phyloP scores from a whole-genome alignment of 2,888 invertebrate genomes.

The Lasioglossum oenotherae region DNA sequence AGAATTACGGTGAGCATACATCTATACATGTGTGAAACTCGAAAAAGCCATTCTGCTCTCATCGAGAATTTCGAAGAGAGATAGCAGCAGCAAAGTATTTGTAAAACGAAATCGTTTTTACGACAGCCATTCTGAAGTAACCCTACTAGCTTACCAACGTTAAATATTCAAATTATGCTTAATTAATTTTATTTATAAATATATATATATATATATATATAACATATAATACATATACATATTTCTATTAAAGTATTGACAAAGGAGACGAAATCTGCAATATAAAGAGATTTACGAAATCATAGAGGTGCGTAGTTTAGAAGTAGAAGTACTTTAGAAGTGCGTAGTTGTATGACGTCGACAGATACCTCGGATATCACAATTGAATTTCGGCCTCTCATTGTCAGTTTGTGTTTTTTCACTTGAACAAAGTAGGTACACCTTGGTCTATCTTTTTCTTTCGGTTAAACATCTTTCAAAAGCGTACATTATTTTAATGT shows the following conservation, averaged over 20 bases:
- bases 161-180: constrained; percentile 46
- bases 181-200: constrained; percentile 40
- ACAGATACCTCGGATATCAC: constrained; percentile 57
- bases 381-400: constrained; percentile 53
- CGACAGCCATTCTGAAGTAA: constrained; percentile 16
- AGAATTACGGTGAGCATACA: neutral
- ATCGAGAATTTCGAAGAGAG: constrained; percentile 18
- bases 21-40: neutral
- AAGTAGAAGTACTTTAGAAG: no score
- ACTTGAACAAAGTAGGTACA: neutral
- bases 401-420: neutral
- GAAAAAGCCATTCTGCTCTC: neutral
- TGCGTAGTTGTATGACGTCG: constrained; percentile 34
- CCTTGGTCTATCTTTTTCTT: neutral
- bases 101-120: constrained; percentile 30
- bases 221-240: constrained; percentile 31
- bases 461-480: neutral
- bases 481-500: neutral
- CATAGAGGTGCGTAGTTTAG: no score
- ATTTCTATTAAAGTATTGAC: constrained; percentile 44
- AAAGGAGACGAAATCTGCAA: constrained; percentile 34
- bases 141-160: constrained; percentile 18
- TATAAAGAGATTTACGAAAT: constrained; percentile 42
- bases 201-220: constrained; percentile 34
- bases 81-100: constrained; percentile 8